Evolutionary conservation across 2,113 vertebrate genomes (phyloP), one percentile per base, ranked within the genome.

Genomic region (Euleptes europaea): DNA sequence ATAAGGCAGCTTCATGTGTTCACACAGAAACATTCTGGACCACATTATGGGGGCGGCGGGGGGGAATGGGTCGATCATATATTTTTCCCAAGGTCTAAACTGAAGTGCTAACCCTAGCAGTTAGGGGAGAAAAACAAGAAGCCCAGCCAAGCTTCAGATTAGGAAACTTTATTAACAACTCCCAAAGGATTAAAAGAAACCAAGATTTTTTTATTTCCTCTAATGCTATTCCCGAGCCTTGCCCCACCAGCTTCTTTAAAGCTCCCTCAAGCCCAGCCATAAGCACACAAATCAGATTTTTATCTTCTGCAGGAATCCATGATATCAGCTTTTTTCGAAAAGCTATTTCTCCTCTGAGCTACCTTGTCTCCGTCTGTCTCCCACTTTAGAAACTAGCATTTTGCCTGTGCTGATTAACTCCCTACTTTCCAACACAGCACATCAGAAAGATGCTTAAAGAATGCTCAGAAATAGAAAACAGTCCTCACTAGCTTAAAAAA

Each of bases 301-400:
- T 67, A 77, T 77, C 42, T 63, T 60, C 51, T 63, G 12, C 35
- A 44, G 44, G 77, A 80, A 80, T 79, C 51, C 77, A 65, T 40
- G 35, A 33, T 51, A 67, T 86, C 85, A 82, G 31, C 47, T 57
- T 81, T 84, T 84, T 69, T 38, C 51, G 12, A 28, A 75, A n/a
- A 74, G n/a, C 63, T 76, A 44, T 82, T 82, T 86, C 63, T 63
- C 31, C 79, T 76, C 35, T 57, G 49, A 76, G 49, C 28, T 86
- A 66, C 57, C 44, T 86, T 76, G 78, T 15, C 60, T 75, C 31
- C n/a, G 14, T 70, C 49, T 82, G 49, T 23, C 31, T 82, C 66
- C 72, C 74, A 21, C 54, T 69, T 69, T 69, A 75, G 49, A 31
- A 75, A 44, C 11, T 40, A 35, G 65, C 38, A 44, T 73, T 77